Base-by-base conservation (phyloP, 2,888 invertebrate species). In the Drosophila fulvimacula region DNA sequence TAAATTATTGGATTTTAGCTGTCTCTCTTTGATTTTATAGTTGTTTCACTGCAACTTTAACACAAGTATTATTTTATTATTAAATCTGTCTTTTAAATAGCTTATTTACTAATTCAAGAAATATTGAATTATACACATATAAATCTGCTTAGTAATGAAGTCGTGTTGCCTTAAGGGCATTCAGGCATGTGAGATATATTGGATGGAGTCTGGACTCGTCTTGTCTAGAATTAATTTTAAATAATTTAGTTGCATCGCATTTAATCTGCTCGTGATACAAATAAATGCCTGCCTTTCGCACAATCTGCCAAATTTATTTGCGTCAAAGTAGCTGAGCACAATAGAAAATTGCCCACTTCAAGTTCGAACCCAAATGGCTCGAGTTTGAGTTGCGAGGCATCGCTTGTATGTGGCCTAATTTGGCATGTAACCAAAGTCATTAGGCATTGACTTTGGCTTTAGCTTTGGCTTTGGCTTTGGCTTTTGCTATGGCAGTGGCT, bases 341-440 rank as follows among this genome's bases (percentile, higher is more conserved):
- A 51, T 30, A 7, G 62, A 6, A 15, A 61, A 61, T 55, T 58
- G 48, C 44, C 60, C 64, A 73, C 56, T 65, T 77, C 68, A 68
- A 61, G 67, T 38, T 56, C 15, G 46, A 73, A 48, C 63, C 63
- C 73, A 30, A 76, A 48, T 49, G 46, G 41, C 49, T 64, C 55
- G 38, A 58, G 21, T 58, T 70, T 46, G 58, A 61, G 53, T 61
- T 44, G 55, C 55, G 34, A 34, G 30, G 44, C 64, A 69, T 67
- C 81, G 73, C 75, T 81, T 82, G 73, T 66, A 71, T 64, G 65
- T 42, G 71, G 71, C 69, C 84, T 86, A 86, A 83, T 82, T 78
- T 69, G 73, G 69, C 69, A 75, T 86, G 84, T 69, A 67, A 81
- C 87, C 84, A 73, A 71, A 69, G 74, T 74, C 78, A 86, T 82